A percentile compares a stretch with the other conserved stretches of the same genome.
Evolutionary conservation across 2,797 vertebrate species (phyloP).

Genomic region (Eulemur coronatus): DNA sequence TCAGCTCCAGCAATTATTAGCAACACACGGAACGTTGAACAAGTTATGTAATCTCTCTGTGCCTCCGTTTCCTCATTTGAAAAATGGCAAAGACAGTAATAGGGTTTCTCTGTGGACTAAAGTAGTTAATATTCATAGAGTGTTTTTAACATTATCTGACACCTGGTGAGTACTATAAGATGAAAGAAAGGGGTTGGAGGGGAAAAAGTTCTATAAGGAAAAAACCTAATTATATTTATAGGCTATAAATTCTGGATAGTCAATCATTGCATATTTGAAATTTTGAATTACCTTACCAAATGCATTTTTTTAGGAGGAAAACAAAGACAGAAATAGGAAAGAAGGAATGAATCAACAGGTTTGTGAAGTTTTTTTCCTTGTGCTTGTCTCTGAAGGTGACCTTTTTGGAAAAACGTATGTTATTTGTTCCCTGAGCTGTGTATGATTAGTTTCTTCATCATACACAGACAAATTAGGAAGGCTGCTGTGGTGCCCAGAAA

Average conservation of each 20-base stretch:
- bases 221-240: background rate
- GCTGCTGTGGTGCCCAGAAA: constrained; percentile 72
- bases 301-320: background rate
- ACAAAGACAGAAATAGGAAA: background rate
- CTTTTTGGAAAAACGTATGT: constrained; percentile 41
- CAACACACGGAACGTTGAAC: background rate
- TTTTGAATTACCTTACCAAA: constrained; percentile 32
- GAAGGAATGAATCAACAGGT: background rate
- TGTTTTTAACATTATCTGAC: background rate
- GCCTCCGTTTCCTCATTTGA: background rate
- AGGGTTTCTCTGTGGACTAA: background rate
- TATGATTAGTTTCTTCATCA: constrained; percentile 66
- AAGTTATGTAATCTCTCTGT: background rate
- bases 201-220: background rate
- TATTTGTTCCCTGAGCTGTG: constrained; percentile 72
- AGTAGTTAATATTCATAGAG: background rate
- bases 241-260: background rate
- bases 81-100: background rate
- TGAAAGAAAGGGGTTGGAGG: background rate
- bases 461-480: constrained; percentile 73
- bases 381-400: constrained; percentile 63
- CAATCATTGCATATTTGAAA: background rate
- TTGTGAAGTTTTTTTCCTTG: background rate
- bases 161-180: background rate
- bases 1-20: background rate